A percentile compares a stretch with the other conserved stretches of the same genome.
These are phyloP conservation scores for Harlomillsia oculata DNA, from an alignment of 1,140 invertebrate genomes.

Conservation along the genomic window DNA sequence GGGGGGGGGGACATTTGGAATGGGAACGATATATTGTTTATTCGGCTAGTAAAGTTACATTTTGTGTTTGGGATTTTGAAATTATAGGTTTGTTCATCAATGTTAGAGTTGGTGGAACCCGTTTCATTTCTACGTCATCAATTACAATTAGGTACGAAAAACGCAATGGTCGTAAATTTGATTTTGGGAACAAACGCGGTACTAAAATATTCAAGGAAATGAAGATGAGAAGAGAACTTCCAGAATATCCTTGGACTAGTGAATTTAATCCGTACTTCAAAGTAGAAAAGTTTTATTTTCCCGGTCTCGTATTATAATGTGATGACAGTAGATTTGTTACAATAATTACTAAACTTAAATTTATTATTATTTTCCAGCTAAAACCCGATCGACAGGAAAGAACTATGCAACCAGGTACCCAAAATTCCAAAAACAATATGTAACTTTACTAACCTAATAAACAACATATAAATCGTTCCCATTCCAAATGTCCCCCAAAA, in stretches of 20 bases:
- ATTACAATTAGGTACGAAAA: constrained; percentile 50
- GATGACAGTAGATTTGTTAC: background rate
- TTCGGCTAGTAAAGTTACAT: too few species aligned
- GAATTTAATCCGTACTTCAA: constrained; percentile 35
- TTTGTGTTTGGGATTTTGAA: too few species aligned
- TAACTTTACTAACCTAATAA: too few species aligned
- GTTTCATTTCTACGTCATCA: background rate
- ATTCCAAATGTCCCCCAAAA: too few species aligned
- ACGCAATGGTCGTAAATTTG: constrained; percentile 68
- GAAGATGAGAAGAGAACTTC: constrained; percentile 48
- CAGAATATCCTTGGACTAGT: constrained; percentile 53
- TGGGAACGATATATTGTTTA: too few species aligned
- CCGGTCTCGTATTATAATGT: background rate
- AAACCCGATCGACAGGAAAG: constrained; percentile 54
- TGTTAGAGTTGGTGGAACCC: too few species aligned
- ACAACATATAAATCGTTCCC: too few species aligned
- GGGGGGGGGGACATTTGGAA: too few species aligned
- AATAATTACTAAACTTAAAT: constrained; percentile 31
- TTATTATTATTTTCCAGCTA: constrained; percentile 43
- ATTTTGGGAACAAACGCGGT: constrained; percentile 60
- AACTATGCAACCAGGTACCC: constrained; percentile 48
- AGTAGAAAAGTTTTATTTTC: constrained; percentile 3
- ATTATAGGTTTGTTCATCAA: too few species aligned
- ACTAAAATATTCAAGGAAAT: constrained; percentile 53
- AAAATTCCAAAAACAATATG: constrained; percentile 67